Conservation (phyloP, 1,140 invertebrate species). For the Caenorhabditis remanei region DNA sequence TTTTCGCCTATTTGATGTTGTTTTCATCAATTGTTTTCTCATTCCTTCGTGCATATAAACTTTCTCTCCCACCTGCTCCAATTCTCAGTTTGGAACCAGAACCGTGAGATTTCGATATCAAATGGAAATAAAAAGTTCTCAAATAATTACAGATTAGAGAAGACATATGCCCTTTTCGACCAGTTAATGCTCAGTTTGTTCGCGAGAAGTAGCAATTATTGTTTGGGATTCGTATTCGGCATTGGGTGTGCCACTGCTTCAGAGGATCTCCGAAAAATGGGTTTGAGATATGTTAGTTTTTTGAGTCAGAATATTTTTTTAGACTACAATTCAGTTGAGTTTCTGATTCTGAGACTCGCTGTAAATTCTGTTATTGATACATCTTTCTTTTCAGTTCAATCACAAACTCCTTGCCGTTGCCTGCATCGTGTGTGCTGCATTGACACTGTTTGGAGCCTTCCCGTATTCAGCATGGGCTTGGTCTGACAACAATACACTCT, state of each 20-base stretch:
- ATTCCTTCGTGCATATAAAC: conserved; percentile 53
- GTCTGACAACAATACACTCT: not conserved
- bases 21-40: conserved; percentile 47
- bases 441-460: not conserved
- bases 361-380: too few species aligned
- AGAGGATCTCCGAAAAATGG: not conserved
- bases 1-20: conserved; percentile 27
- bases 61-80: conserved; percentile 62
- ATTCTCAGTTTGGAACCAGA: conserved; percentile 65
- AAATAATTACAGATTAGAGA: conserved; percentile 23
- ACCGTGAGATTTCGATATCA: conserved; percentile 25
- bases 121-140: not conserved
- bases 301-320: too few species aligned
- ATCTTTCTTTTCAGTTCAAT: not conserved
- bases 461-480: not conserved
- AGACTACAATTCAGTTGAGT: too few species aligned
- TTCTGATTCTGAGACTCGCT: too few species aligned
- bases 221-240: conserved; percentile 61
- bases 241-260: conserved; percentile 42
- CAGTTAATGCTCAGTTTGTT: conserved; percentile 30
- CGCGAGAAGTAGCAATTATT: conserved; percentile 36
- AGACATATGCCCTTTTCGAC: conserved; percentile 49
- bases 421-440: not conserved
- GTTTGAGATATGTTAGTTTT: not conserved
- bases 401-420: not conserved